Conservation (phyloP, 2,888 invertebrate genomes). For the Clanis bilineata region DNA sequence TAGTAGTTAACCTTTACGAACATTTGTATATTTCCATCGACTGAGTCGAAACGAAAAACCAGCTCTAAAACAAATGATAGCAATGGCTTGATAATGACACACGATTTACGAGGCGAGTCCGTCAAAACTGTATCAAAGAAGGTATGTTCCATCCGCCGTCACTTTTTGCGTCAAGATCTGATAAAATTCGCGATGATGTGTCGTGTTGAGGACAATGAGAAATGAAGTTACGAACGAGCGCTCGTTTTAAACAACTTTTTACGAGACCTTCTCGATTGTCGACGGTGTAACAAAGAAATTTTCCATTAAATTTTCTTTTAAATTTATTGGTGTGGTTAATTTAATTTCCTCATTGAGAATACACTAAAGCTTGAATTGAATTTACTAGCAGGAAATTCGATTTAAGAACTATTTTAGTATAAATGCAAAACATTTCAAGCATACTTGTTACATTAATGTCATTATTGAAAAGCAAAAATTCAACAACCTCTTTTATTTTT, state of each 20-base stretch:
- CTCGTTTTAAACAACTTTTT: conserved; percentile 15
- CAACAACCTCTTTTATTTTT: not conserved
- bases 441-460: too few species aligned
- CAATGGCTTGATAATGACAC: conserved; percentile 68
- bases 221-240: conserved; percentile 34
- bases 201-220: conserved; percentile 47
- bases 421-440: not conserved
- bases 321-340: conserved; percentile 16
- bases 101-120: conserved; percentile 48
- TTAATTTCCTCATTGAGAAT: not conserved
- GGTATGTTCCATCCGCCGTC: conserved; percentile 14
- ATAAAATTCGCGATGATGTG: conserved; percentile 63
- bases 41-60: conserved; percentile 47
- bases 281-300: conserved; percentile 16
- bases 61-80: conserved; percentile 61
- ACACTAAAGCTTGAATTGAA: not conserved
- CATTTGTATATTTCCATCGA: conserved; percentile 23
- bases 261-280: conserved; percentile 20
- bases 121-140: conserved; percentile 61
- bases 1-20: conserved; percentile 50
- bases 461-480: too few species aligned
- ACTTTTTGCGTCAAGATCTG: conserved; percentile 54
- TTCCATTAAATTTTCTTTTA: conserved; percentile 13
- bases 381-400: not conserved
- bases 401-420: not conserved